These are phyloP conservation scores for Tortrix viridana DNA, from an alignment of 2,888 invertebrate genomes.

Conservation along the genomic window DNA sequence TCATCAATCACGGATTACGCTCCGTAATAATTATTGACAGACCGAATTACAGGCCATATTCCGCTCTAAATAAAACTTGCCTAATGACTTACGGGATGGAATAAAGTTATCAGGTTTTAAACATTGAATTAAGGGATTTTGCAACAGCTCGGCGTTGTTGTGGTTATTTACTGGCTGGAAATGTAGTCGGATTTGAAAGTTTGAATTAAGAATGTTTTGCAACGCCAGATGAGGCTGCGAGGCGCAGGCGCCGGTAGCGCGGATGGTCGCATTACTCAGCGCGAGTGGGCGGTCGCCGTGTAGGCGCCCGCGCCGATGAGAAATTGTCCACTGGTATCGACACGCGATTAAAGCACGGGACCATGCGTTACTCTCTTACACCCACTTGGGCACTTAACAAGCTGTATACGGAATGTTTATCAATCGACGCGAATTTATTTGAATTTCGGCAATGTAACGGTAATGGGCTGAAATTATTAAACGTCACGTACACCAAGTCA, in stretches of 20 bases:
- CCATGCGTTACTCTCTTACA: conserved; percentile 57
- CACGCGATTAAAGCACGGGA: conserved; percentile 50
- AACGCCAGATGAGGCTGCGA: conserved; percentile 19
- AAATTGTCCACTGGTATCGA: conserved; percentile 55
- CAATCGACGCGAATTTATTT: conserved; percentile 29
- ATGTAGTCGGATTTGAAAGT: conserved; percentile 23
- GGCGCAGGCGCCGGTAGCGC: conserved; percentile 30
- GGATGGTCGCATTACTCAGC: conserved; percentile 38
- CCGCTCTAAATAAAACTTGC: conserved; percentile 58
- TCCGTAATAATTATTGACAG: conserved; percentile 76
- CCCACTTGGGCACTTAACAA: conserved; percentile 46
- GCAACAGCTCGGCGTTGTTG: conserved; percentile 30
- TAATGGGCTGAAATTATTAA: conserved; percentile 12
- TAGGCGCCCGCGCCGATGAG: conserved; percentile 52
- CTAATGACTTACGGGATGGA: conserved; percentile 48
- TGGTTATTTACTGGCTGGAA: conserved; percentile 20
- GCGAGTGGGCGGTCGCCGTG: conserved; percentile 59
- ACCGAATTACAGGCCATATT: conserved; percentile 55
- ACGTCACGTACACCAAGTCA: background rate
- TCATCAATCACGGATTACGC: conserved; percentile 77
- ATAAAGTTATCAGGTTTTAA: conserved; percentile 22
- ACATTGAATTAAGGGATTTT: conserved; percentile 40
- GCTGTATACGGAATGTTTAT: conserved; percentile 29
- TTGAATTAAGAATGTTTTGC: conserved; percentile 42
- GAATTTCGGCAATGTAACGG: conserved; percentile 10